Base-by-base conservation (phyloP, 2,888 invertebrate genomes). In the Pediacus dermestoides region DNA sequence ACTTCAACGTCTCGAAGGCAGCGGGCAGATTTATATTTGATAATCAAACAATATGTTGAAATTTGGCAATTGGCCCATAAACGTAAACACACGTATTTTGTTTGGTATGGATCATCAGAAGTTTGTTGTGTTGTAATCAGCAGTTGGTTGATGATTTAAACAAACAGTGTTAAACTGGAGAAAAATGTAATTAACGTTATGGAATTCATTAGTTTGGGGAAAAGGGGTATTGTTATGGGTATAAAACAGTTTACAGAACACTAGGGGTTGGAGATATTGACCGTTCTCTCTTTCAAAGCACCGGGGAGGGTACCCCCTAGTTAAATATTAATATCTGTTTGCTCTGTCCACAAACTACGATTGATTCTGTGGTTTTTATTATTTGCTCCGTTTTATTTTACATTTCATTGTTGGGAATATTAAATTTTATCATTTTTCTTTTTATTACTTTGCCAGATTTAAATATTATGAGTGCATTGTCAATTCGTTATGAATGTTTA, bases 311-410 rank as follows among this genome's bases (percentile, higher is more conserved):
- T 33, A 47, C 50, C 49, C 50, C 44, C 46, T 37, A 31, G 49
- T 56, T 56, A 55, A 57, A 57, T 57, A 57, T 56, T 57, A 56
- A 57, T 52, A 53, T 52, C 47, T 57, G 53, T 57, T 57, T 56
- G 50, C 52, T 53, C 37, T 53, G 54, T 59, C 59, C 54, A 56
- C 59, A 57, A 53, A 55, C 54, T 49, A 52, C 59, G 57, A 61
- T 61, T 61, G 61, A 61, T 60, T 58, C 52, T 47, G 57, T 50
- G 58, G 58, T 50, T 52, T 47, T 54, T 53, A 53, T 50, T 59
- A 59, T 59, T 59, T 58, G 53, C 52, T 39, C 49, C 46, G 37
- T 55, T 60, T 56, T 56, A 57, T 58, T 56, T 53, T 52, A 50
- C 52, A 52, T 53, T 52, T 48, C 50, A 55, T 56, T 55, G 56